Base-by-base conservation (phyloP, 1,140 invertebrate genomes). In the Prorops nasuta region DNA sequence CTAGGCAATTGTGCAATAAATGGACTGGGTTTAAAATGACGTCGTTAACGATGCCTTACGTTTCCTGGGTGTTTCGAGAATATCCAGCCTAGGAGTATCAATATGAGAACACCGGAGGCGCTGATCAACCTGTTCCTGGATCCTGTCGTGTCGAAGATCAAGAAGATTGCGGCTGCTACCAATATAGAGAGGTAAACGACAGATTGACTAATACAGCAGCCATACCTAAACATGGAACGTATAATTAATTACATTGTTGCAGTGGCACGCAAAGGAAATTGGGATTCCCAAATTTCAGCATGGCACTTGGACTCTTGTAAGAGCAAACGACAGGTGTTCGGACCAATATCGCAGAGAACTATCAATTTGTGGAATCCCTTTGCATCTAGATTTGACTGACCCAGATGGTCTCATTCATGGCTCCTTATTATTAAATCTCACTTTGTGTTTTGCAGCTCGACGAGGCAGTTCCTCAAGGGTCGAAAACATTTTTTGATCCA, bases 121-220 rank as follows among this genome's bases (percentile, higher is more conserved):
- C 89, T 88, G 32, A 84, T 78, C 4, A 92, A 74, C 56, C 91
- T 79, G 18, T 81, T 66, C 0, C 81, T 77, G 1, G 85, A 75
- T 1, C 82, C 72, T 3, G 53, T 56, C 0, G 88, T 86, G 64
- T 93, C 90, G 7, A 85, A 66, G 35, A 82, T 74, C 9, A 90
- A 62, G 60, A 84, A 88, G 3, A 84, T 54, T 1, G 80, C 57
- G 8, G 87, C 69, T 0, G 64, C 74, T 1, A 55, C 61, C 15
- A 86, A 20, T 2, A 86, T 39, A 1, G 61, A 43, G 3, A 66
- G 9, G 32, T 71, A 70, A 38, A 73, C 28, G 17, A 56, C 34
- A 1, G 49, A 50, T 21, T 51, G 28, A 4, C 36, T 7, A 0
- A 54, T 12, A 2, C 10, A 18, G 2, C 20, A 16, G 0, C 51